These are phyloP conservation scores for Pogona vitticeps DNA, from an alignment of 2,113 vertebrate genomes.

Conservation along the genomic window DNA sequence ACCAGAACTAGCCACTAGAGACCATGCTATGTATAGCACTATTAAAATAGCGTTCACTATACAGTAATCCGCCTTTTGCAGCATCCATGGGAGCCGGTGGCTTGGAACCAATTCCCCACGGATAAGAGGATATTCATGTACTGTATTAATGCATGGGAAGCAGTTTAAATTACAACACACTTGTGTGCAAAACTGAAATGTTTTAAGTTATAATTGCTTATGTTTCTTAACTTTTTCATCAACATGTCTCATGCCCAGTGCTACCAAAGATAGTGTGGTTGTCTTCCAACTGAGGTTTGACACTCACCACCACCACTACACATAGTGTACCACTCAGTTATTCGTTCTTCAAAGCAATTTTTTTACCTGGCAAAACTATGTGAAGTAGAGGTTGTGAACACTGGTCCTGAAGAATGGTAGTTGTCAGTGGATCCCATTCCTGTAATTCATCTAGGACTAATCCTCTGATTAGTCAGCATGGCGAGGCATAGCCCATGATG, in stretches of 20 bases:
- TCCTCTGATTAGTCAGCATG: neutral
- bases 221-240: neutral
- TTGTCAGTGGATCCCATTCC: neutral
- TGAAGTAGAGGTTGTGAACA: neutral
- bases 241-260: too few species aligned
- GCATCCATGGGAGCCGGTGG: too few species aligned
- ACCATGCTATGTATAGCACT: too few species aligned
- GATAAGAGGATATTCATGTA: too few species aligned
- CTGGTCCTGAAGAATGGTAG: neutral
- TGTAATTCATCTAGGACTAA: neutral
- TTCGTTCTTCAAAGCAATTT: neutral
- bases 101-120: too few species aligned
- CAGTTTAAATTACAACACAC: too few species aligned
- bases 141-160: neutral
- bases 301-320: neutral
- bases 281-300: neutral
- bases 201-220: neutral
- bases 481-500: too few species aligned
- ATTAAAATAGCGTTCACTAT: too few species aligned
- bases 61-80: too few species aligned
- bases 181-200: neutral
- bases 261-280: neutral
- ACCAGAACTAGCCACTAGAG: too few species aligned
- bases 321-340: neutral
- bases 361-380: too few species aligned